These are phyloP conservation scores for Chelonia mydas DNA, from an alignment of 2,797 vertebrate genomes.

Conservation along the genomic window DNA sequence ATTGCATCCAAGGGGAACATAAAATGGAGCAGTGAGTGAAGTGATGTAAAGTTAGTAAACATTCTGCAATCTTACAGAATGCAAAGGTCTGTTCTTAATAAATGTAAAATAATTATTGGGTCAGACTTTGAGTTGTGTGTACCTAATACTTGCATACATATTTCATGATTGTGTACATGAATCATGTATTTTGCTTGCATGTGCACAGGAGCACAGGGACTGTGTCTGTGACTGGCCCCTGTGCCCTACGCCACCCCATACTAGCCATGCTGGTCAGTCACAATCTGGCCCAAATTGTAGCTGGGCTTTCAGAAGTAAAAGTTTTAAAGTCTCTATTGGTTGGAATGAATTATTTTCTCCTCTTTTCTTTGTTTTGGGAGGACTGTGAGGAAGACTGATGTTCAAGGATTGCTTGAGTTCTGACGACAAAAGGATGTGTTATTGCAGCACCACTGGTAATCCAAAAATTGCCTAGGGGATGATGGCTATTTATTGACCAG, in stretches of 20 bases:
- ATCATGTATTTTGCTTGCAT: not conserved
- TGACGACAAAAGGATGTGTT: accelerated
- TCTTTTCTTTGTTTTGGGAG: not conserved
- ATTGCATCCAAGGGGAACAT: not conserved
- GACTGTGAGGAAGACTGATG: not conserved
- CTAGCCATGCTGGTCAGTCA: not conserved
- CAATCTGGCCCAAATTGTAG: not conserved
- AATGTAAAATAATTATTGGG: not conserved
- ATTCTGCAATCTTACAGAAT: not conserved
- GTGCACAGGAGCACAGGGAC: not conserved
- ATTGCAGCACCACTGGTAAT: not conserved
- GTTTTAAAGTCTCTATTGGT: not conserved
- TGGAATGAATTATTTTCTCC: not conserved
- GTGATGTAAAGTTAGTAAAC: not conserved
- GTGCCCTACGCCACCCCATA: not conserved
- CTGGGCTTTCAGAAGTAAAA: slow-evolving; percentile 4
- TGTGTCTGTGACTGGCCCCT: not conserved
- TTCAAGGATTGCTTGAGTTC: not conserved
- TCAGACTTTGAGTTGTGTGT: not conserved
- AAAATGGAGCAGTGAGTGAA: not conserved
- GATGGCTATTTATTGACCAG: not conserved
- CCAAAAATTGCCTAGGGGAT: accelerated
- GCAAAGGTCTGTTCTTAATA: not conserved
- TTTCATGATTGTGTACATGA: not conserved
- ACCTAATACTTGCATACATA: not conserved